Base-by-base conservation (phyloP, 2,113 vertebrate species). In the Apeltes quadracus region DNA sequence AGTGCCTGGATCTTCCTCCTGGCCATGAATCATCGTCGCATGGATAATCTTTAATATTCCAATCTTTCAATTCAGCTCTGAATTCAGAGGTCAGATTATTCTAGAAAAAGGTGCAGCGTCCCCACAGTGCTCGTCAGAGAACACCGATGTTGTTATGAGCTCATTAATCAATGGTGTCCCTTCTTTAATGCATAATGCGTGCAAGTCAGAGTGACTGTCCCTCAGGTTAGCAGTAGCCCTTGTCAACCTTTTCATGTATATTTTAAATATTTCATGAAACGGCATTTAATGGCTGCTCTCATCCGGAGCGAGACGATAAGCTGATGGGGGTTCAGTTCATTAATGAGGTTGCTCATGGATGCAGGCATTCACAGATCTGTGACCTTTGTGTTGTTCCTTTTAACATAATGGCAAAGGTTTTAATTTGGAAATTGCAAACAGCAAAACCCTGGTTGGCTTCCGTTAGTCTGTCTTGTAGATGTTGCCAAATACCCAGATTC, bases 121-220 rank as follows among this genome's bases (percentile, higher is more conserved):
- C 43, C 13, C 29, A 11, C 54, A 55, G 44, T 18, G 41, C 55
- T 55, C 50, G 29, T 70, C 16, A 38, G 46, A 44, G 53, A 39
- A 48, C 55, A 32, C 32, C 0, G 1, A 56, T 56, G 8, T 66
- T 72, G 38, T 27, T 57, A 69, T 7, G 61, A 64, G 68, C 53
- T 65, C 50, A 61, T 64, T 53, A 32, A 80, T 57, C 50, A 20
- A 20, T 51, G 11, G 57, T 66, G 66, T 43, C 43, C n/a, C 25
- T 34, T 59, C 64, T 86, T 83, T 87, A 73, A 89, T 85, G 63
- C 74, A 85, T 85, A 69, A 79, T 85, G 46, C 27, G 78, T 81
- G 25, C 63, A 58, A 78, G 69, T 53, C 44, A 63, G 54, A 59
- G 56, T 15, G 16, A 22, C 59, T 44, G 75, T 58, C 68, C 51